phyloP scores from a whole-genome alignment of 2,888 invertebrate species.

The Nemapogon koenigi region DNA sequence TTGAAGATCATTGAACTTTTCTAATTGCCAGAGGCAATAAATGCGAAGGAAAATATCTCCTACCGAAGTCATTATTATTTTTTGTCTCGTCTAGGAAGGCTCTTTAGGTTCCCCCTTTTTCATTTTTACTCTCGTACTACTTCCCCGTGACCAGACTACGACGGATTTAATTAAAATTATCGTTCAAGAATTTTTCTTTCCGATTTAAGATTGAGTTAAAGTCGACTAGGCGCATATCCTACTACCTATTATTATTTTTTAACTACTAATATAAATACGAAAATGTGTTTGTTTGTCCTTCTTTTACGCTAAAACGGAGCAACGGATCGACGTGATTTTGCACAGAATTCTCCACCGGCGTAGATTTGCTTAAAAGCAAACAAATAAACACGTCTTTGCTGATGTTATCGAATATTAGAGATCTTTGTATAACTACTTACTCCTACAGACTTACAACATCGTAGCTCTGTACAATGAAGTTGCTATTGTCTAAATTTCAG shows the following conservation, averaged over 20 bases:
- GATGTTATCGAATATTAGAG: too few species aligned
- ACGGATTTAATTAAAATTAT: slow-evolving; percentile 19
- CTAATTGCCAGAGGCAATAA: slow-evolving; percentile 9
- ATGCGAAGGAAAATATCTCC: slow-evolving; percentile 18
- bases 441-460: too few species aligned
- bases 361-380: background rate
- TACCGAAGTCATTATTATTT: slow-evolving; percentile 24
- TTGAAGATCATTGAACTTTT: too few species aligned
- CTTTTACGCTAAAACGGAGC: too few species aligned
- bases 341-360: background rate
- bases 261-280: too few species aligned
- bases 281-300: too few species aligned
- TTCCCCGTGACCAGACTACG: slow-evolving; percentile 26
- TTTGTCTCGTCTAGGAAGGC: slow-evolving; percentile 21
- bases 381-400: too few species aligned
- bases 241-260: too few species aligned
- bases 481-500: too few species aligned
- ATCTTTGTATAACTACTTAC: too few species aligned
- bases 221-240: slow-evolving; percentile 22
- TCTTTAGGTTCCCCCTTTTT: background rate
- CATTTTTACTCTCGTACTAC: slow-evolving; percentile 21
- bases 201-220: slow-evolving; percentile 38
- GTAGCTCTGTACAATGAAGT: too few species aligned
- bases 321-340: too few species aligned
- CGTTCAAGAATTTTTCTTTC: slow-evolving; percentile 5